A percentile compares a stretch with the other conserved stretches of the same genome.
Conservation (phyloP, 2,113 vertebrate genomes). For the Oplegnathus fasciatus region DNA sequence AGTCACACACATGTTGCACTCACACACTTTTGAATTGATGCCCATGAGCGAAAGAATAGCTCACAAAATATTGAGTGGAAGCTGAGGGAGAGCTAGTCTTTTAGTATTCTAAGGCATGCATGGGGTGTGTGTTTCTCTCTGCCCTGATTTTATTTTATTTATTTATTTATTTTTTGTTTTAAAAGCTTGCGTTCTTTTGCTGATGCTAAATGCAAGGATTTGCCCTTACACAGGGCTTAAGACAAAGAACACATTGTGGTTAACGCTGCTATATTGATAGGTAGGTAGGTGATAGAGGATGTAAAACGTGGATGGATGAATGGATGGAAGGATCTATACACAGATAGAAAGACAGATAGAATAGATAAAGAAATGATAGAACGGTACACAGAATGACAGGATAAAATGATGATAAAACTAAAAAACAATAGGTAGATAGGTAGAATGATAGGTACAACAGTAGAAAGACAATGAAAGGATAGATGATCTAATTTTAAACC, state of each 20-base stretch:
- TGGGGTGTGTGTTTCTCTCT: background rate
- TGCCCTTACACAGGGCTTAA: background rate
- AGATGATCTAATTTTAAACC: background rate
- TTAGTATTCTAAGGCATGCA: background rate
- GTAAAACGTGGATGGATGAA: background rate
- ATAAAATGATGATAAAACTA: background rate
- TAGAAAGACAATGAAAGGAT: too few species aligned
- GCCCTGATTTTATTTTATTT: background rate
- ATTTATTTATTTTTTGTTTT: background rate
- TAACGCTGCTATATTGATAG: background rate
- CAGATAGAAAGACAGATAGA: background rate
- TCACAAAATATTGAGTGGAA: constrained; percentile 29
- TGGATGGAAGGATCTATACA: background rate
- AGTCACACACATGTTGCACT: constrained; percentile 60
- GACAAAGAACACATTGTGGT: background rate
- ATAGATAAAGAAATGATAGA: background rate
- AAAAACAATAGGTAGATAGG: background rate
- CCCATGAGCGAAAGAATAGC: constrained; percentile 42
- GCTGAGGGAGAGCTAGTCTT: constrained; percentile 7
- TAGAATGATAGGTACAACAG: background rate
- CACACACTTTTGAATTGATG: constrained; percentile 47
- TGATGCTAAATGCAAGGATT: background rate
- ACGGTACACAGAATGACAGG: background rate
- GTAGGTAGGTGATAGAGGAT: background rate
- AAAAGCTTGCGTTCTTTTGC: background rate